Percentiles rank a stretch among this genome's conserved stretches.
Evolutionary conservation across 2,888 invertebrate species (phyloP).

Genomic region (Protonemura montana): DNA sequence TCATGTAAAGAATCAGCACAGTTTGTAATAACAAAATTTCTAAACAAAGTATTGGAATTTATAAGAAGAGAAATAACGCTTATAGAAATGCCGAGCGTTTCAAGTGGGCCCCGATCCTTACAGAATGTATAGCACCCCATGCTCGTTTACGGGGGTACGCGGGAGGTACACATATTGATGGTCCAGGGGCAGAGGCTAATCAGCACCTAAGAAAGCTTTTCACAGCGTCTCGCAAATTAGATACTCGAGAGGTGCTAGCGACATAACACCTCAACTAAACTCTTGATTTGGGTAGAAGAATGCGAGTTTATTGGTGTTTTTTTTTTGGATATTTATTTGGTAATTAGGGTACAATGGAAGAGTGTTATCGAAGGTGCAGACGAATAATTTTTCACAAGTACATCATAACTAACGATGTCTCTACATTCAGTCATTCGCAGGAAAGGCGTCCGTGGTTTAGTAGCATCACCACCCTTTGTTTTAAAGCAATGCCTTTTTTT

Average conservation of each 20-base stretch:
- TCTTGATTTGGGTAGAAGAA: slow-evolving; percentile 4
- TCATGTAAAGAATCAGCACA: too few species aligned
- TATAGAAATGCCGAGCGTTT: too few species aligned
- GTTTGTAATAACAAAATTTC: too few species aligned
- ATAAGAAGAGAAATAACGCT: too few species aligned
- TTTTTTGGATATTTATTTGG: slow-evolving; percentile 1
- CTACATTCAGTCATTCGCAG: neutral
- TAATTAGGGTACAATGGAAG: neutral
- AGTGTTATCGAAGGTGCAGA: neutral
- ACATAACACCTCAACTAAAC: slow-evolving; percentile 7
- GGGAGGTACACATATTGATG: neutral
- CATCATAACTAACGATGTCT: slow-evolving; percentile 7
- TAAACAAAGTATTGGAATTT: too few species aligned
- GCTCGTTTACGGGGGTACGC: too few species aligned
- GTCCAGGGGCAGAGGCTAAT: neutral
- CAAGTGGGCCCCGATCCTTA: too few species aligned
- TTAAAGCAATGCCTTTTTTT: too few species aligned
- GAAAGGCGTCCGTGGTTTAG: too few species aligned
- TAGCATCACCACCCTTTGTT: too few species aligned
- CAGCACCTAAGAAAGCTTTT: neutral
- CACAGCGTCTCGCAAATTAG: neutral
- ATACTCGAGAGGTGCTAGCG: neutral
- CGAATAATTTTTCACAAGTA: slow-evolving; percentile 7
- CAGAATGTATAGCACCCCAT: too few species aligned
- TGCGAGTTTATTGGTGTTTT: neutral